phyloP scores from a whole-genome alignment of 2,888 invertebrate species.

The Ornithoptera alexandrae region DNA sequence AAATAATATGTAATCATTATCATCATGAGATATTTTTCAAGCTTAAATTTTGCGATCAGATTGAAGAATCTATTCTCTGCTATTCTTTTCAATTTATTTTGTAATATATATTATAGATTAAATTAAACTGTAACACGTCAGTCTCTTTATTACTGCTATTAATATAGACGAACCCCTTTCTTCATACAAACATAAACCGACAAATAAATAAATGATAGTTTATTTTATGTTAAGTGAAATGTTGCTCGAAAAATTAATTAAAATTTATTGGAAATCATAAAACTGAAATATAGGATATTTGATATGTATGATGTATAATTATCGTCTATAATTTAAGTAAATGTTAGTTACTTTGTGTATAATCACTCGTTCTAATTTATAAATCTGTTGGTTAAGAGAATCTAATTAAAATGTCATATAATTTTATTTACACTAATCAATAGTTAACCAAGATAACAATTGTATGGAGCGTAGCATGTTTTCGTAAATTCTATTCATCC shows the following conservation, averaged over 20 bases:
- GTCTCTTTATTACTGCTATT: not conserved
- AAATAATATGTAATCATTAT: not conserved
- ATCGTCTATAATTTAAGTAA: no score
- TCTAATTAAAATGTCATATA: not conserved
- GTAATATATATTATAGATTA: not conserved
- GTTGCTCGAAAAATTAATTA: no score
- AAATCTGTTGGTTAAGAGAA: not conserved
- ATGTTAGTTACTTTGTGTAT: no score
- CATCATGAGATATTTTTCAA: no score
- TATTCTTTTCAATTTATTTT: no score
- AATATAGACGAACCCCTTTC: not conserved
- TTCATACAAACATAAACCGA: not conserved
- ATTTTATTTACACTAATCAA: slow-evolving; percentile 36
- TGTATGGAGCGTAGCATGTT: slow-evolving; percentile 47
- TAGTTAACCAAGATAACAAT: slow-evolving; percentile 61
- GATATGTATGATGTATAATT: no score
- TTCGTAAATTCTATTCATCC: slow-evolving; percentile 71
- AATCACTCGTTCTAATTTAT: not conserved
- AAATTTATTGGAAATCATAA: no score
- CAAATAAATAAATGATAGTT: not conserved
- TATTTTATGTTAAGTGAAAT: not conserved
- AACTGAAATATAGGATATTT: no score
- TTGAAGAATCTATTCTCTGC: no score
- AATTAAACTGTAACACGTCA: not conserved
- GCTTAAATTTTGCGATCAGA: no score